Percentiles rank a stretch among this genome's conserved stretches.
Evolutionary conservation across 2,113 vertebrate genomes (phyloP).

Genomic region (Sturnus vulgaris): DNA sequence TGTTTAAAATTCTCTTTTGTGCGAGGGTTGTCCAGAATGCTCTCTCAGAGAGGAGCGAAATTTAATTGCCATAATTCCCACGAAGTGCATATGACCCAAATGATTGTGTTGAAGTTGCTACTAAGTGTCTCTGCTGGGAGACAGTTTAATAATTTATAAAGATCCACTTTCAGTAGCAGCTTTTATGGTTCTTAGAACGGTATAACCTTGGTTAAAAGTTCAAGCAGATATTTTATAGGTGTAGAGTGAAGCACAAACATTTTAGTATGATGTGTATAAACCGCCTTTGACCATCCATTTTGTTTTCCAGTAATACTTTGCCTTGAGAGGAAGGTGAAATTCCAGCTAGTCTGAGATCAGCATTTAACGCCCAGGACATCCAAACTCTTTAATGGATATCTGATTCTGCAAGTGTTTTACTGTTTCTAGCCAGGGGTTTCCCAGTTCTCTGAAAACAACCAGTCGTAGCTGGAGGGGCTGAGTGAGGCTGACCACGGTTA

Average conservation of each 20-base stretch:
- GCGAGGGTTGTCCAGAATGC: background rate
- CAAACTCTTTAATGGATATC: background rate
- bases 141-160: background rate
- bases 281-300: background rate
- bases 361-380: rapidly evolving
- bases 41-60: background rate
- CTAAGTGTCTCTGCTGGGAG: background rate
- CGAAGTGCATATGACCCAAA: background rate
- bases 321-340: background rate
- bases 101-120: background rate
- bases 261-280: rapidly evolving
- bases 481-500: background rate
- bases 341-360: background rate
- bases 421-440: background rate
- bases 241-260: background rate
- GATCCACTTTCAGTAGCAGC: background rate
- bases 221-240: background rate
- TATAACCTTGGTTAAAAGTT: background rate
- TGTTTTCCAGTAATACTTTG: background rate
- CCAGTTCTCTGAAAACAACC: background rate
- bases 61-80: background rate
- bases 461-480: background rate
- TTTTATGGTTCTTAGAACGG: background rate
- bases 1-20: background rate
- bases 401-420: background rate